Evolutionary conservation across 2,797 vertebrate species (phyloP), one percentile per base, ranked within the genome.

Genomic region (Scolopax rusticola): DNA sequence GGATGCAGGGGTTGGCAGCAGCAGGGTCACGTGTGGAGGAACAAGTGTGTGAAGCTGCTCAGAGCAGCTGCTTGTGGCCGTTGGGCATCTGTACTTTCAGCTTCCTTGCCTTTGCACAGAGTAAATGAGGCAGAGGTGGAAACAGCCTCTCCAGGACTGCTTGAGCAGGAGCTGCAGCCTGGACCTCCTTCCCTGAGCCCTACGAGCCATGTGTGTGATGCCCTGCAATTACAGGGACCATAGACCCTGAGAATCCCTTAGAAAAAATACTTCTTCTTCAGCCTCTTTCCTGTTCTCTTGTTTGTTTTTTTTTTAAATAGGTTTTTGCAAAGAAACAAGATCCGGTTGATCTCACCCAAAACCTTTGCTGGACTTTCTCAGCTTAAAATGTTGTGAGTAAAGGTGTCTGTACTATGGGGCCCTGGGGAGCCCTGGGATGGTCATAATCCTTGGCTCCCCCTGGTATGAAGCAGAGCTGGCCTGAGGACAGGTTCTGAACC

Each of bases 301-400:
- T 24, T 54, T 27, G 27, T 12, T 33, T 18, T 36, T 7, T 50
- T 41, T n/a, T 40, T 51, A 15, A 67, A 68, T 60, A 98, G 97
- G 38, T 96, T 98, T 83, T 92, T 98, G 68, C 97, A 98, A 61
- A 97, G 97, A 81, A 98, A 97, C 71, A 94, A 68, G 53, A 96
- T 98, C 53, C 48, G 41, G 24, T 43, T 73, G 3, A 94, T 98
- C 64, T 93, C 93, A 21, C 89, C 69, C 45, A 89, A 79, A 67
- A 96, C 97, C 11, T 98, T 98, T 57, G 88, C 97, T 51, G 96
- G 97, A 64, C 96, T 98, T 50, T 94, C 74, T 40, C 92, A 96
- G n/a, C 95, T 98, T 15, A 96, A 92, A 84, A 97, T 93, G 83
- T 71, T 98, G 96, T 98, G 69, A 98, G 97, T 97, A 74, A 21